phyloP scores from a whole-genome alignment of 2,888 invertebrate genomes.

The Tridacna gigas region DNA sequence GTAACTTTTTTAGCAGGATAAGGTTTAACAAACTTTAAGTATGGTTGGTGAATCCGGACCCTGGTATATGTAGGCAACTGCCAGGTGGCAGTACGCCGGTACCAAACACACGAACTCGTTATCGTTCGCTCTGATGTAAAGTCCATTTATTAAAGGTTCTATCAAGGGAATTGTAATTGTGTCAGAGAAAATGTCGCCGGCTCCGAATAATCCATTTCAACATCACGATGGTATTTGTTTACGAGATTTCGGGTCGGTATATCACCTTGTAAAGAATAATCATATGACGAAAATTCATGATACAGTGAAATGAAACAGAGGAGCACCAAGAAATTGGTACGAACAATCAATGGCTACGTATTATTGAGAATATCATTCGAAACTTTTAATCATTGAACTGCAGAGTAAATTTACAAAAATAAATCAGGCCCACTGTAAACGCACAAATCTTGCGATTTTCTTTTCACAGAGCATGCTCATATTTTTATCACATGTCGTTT shows the following conservation, averaged over 20 bases:
- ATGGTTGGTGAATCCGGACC: too few relatives aligned
- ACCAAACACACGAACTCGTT: too few relatives aligned
- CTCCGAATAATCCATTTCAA: neutral
- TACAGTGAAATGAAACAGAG: neutral
- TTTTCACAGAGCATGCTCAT: too few relatives aligned
- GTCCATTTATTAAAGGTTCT: neutral
- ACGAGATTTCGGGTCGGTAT: neutral
- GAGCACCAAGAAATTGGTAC: neutral
- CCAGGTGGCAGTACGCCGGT: too few relatives aligned
- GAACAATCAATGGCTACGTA: neutral
- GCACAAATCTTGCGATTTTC: too few relatives aligned
- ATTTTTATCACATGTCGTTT: too few relatives aligned
- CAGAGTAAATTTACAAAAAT: too few relatives aligned
- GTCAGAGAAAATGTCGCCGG: conserved; percentile 6
- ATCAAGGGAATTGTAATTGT: conserved; percentile 14
- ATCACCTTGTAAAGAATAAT: neutral
- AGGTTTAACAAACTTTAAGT: too few relatives aligned
- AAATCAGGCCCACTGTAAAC: too few relatives aligned
- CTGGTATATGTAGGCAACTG: too few relatives aligned
- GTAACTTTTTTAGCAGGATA: too few relatives aligned
- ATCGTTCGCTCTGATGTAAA: too few relatives aligned
- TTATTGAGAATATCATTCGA: neutral
- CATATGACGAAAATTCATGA: neutral
- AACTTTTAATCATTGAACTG: neutral
- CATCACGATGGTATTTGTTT: neutral